These are phyloP conservation scores for Plecturocebus donacophilus DNA, from an alignment of 2,113 vertebrate genomes.

Conservation along the genomic window DNA sequence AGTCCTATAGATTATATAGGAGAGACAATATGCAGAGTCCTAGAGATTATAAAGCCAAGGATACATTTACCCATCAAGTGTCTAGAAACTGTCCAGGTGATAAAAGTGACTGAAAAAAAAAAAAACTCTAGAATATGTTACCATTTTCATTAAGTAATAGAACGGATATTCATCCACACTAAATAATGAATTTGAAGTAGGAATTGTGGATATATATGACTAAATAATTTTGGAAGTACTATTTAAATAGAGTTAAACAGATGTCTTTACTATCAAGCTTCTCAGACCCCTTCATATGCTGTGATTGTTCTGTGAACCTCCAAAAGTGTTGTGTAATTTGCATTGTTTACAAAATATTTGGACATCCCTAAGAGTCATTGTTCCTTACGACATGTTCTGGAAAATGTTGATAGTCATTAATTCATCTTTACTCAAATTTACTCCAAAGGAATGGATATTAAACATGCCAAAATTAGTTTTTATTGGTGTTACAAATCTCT, in stretches of 20 bases:
- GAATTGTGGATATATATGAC: not conserved
- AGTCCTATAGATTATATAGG: not conserved
- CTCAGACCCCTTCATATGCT: not conserved
- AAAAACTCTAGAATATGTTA: not conserved
- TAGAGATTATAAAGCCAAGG: not conserved
- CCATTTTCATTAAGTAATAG: not conserved
- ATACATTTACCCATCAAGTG: not conserved
- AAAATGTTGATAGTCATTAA: not conserved
- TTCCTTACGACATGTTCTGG: not conserved
- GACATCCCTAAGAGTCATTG: not conserved
- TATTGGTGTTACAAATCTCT: not conserved
- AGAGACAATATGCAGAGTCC: not conserved
- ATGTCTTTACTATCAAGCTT: not conserved
- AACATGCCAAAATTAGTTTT: not conserved
- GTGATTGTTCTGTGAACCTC: not conserved
- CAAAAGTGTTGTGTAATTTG: not conserved
- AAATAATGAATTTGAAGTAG: not conserved
- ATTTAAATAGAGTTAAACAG: not conserved
- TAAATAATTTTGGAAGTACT: not conserved
- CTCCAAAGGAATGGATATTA: not conserved
- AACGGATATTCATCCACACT: not conserved
- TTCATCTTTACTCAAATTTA: not conserved
- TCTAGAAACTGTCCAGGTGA: not conserved
- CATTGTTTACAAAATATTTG: not conserved
- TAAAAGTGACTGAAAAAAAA: not conserved